A percentile compares a stretch with the other conserved stretches of the same genome.
Conservation (phyloP, 2,113 vertebrate genomes). For the Sebastes schlegelii region DNA sequence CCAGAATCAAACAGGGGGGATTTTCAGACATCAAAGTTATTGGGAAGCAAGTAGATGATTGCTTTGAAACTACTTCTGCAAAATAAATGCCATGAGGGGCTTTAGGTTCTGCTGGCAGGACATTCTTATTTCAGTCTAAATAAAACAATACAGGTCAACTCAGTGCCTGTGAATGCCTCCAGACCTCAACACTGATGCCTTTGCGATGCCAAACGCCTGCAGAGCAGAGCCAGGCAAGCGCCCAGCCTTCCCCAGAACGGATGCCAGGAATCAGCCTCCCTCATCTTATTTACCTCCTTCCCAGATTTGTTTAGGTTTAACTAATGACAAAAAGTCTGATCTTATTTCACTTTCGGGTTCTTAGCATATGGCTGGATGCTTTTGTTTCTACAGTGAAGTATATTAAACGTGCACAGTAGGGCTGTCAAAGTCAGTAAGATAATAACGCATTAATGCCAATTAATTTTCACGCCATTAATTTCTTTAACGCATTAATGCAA, state of each 20-base stretch:
- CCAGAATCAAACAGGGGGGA: slow-evolving; percentile 33
- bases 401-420: too few species aligned
- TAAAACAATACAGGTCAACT: slow-evolving; percentile 56
- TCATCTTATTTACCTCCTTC: slow-evolving; percentile 5
- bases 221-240: slow-evolving; percentile 44
- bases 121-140: slow-evolving; percentile 14
- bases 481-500: too few species aligned
- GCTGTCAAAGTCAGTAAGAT: too few species aligned
- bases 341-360: neutral
- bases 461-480: too few species aligned
- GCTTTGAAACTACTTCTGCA: slow-evolving; percentile 13
- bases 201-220: slow-evolving; percentile 54
- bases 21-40: slow-evolving; percentile 46
- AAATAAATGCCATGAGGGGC: slow-evolving; percentile 18
- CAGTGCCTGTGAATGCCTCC: slow-evolving; percentile 53
- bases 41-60: slow-evolving; percentile 37
- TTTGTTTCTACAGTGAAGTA: neutral
- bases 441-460: too few species aligned
- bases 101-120: slow-evolving; percentile 23
- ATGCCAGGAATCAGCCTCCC: slow-evolving; percentile 39
- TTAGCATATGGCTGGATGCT: neutral
- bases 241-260: slow-evolving; percentile 24
- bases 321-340: neutral
- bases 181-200: slow-evolving; percentile 46
- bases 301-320: neutral